Evolutionary conservation across 2,888 invertebrate species (phyloP).

Genomic region (Drosophila mulleri): DNA sequence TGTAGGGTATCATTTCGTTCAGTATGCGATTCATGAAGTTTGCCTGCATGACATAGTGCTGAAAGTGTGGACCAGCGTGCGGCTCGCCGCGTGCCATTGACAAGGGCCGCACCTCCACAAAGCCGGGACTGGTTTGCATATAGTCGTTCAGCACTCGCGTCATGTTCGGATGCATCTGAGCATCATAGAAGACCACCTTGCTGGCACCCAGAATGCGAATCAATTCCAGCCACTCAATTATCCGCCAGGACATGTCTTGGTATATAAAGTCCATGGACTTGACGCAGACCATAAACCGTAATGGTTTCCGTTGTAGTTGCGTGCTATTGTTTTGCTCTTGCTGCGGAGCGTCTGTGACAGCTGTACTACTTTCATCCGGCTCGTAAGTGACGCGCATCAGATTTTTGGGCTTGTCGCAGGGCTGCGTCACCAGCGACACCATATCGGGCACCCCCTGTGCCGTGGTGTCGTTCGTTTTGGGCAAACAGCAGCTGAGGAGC

Average conservation of each 20-base stretch:
- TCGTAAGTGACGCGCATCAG: conserved; percentile 92
- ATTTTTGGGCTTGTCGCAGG: conserved; percentile 93
- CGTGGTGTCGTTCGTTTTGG: conserved; percentile 84
- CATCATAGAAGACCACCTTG: conserved; percentile 94
- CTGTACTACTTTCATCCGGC: conserved; percentile 83
- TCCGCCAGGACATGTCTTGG: conserved; percentile 93
- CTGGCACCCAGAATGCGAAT: conserved; percentile 94
- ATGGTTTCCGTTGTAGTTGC: neutral
- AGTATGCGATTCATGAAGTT: conserved; percentile 95
- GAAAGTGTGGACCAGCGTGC: conserved; percentile 92
- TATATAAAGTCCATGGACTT: conserved; percentile 94
- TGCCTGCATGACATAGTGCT: conserved; percentile 93
- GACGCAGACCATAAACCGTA: conserved; percentile 45
- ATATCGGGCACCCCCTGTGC: conserved; percentile 79
- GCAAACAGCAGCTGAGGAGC: conserved; percentile 93
- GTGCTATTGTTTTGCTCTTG: neutral
- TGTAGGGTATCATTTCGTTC: conserved; percentile 97
- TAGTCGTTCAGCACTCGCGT: conserved; percentile 90
- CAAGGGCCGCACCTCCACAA: conserved; percentile 90
- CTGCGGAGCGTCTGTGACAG: neutral
- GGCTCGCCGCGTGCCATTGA: conserved; percentile 95
- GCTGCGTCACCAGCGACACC: conserved; percentile 92
- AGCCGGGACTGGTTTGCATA: conserved; percentile 86
- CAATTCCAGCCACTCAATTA: conserved; percentile 97
- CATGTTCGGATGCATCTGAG: conserved; percentile 95